These are phyloP conservation scores for Galeopsomyia nigrocyanea DNA, from an alignment of 2,888 invertebrate species.

Conservation along the genomic window DNA sequence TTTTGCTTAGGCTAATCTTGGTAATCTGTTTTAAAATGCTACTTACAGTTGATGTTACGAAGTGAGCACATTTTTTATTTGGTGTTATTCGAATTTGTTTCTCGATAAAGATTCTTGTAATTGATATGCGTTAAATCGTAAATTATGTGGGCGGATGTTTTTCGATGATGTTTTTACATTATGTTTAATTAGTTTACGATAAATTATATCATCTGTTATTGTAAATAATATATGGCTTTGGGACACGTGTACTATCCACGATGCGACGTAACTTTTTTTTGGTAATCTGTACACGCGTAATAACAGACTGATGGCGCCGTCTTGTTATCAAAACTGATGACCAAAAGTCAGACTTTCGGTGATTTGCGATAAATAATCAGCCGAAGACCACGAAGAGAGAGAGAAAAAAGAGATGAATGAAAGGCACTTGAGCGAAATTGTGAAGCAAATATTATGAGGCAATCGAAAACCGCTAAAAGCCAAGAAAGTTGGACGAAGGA, in stretches of 20 bases:
- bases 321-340: no score
- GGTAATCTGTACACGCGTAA: no score
- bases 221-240: neutral
- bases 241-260: no score
- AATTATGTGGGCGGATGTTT: neutral
- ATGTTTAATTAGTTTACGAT: no score
- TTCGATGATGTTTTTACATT: neutral
- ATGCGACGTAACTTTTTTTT: no score
- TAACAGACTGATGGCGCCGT: no score
- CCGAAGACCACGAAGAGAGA: neutral
- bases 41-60: neutral
- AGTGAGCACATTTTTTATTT: conserved; percentile 25
- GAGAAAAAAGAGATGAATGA: neutral
- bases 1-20: no score
- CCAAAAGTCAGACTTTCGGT: neutral
- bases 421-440: neutral
- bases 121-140: neutral
- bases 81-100: neutral
- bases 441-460: neutral
- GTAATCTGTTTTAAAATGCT: no score
- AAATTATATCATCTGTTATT: neutral
- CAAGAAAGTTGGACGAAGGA: neutral
- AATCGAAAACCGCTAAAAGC: neutral
- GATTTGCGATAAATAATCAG: conserved; percentile 19
- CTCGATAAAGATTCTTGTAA: neutral